phyloP scores from a whole-genome alignment of 2,797 vertebrate species.

The Tragopan temminckii region DNA sequence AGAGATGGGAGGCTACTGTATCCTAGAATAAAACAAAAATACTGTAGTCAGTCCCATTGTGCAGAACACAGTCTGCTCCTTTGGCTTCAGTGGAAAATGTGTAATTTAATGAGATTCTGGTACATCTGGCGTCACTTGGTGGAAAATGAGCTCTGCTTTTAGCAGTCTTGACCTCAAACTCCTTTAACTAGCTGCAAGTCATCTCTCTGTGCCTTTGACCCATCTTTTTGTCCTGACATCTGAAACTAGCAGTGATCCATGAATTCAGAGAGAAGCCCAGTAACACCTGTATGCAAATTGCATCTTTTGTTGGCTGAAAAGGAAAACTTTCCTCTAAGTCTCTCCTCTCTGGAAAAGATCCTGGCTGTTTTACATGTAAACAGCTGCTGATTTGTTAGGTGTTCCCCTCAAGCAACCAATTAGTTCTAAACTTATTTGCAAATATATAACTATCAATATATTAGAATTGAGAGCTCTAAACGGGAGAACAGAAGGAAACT shows the following conservation, averaged over 20 bases:
- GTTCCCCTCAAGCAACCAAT: neutral
- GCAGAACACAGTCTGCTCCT: neutral
- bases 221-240: conserved; percentile 50
- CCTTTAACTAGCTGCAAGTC: conserved; percentile 45
- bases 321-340: conserved; percentile 4
- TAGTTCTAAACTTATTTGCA: conserved; percentile 19
- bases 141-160: conserved; percentile 44
- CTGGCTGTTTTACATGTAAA: neutral
- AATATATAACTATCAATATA: neutral
- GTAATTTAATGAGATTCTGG: neutral
- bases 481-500: neutral
- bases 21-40: neutral
- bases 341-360: conserved; percentile 32
- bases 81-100: neutral
- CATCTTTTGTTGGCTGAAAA: conserved; percentile 41
- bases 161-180: conserved; percentile 47
- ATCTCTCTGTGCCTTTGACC: conserved; percentile 51
- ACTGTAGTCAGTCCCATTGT: neutral
- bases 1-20: neutral
- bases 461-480: neutral
- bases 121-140: conserved; percentile 54
- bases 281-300: conserved; percentile 68
- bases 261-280: conserved; percentile 21
- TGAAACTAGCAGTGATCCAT: conserved; percentile 47
- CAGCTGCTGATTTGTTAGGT: neutral